Evolutionary conservation across 2,797 vertebrate species (phyloP).

Genomic region (Eospalax fontanierii): DNA sequence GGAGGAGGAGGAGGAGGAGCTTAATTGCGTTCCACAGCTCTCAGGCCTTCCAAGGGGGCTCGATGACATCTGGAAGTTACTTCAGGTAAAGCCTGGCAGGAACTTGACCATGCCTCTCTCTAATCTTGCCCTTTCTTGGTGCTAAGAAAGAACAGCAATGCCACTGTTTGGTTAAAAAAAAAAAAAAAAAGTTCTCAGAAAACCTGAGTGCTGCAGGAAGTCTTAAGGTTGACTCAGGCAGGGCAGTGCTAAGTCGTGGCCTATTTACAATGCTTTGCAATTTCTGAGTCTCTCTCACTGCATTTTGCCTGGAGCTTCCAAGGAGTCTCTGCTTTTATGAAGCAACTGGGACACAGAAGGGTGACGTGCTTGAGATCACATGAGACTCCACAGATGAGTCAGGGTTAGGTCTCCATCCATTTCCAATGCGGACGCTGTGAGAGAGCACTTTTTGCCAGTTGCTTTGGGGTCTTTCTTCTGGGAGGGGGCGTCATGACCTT

Average conservation of each 20-base stretch:
- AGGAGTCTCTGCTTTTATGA: slow-evolving; percentile 69
- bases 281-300: slow-evolving; percentile 78
- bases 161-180: not conserved
- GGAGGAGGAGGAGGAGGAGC: not conserved
- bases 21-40: not conserved
- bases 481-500: accelerated
- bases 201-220: slow-evolving; percentile 71
- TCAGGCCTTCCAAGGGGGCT: not conserved
- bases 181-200: slow-evolving; percentile 40
- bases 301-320: slow-evolving; percentile 40
- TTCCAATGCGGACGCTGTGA: not conserved
- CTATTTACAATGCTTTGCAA: slow-evolving; percentile 42
- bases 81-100: accelerated
- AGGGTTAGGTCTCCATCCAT: slow-evolving; percentile 15
- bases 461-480: not conserved
- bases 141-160: not conserved
- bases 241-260: slow-evolving; percentile 44
- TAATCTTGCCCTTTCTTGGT: not conserved
- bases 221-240: slow-evolving; percentile 70
- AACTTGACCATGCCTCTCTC: accelerated
- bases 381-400: slow-evolving; percentile 65
- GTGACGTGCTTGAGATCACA: slow-evolving; percentile 72
- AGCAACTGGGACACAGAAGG: slow-evolving; percentile 54
- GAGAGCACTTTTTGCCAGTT: not conserved
- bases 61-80: not conserved